These are phyloP conservation scores for Iphiclides podalirius DNA, from an alignment of 2,888 invertebrate genomes.

Conservation along the genomic window DNA sequence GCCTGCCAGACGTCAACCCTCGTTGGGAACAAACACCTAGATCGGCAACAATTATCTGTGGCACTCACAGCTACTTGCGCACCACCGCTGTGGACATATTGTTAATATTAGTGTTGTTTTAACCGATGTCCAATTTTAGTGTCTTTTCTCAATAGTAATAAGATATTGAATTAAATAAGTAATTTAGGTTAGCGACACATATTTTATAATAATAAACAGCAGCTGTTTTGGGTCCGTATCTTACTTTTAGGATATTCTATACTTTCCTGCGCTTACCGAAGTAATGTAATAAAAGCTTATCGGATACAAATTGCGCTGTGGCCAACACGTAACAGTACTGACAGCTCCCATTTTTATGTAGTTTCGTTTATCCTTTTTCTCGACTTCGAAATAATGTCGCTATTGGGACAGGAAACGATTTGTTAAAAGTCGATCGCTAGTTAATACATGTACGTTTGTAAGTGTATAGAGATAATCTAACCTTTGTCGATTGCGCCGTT, in stretches of 20 bases:
- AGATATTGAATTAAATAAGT: too few relatives aligned
- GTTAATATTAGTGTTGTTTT: too few relatives aligned
- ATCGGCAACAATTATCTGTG: too few relatives aligned
- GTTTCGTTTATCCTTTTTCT: constrained; percentile 3
- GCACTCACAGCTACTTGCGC: too few relatives aligned
- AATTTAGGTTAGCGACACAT: too few relatives aligned
- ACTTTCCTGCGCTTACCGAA: background rate
- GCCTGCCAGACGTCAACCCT: too few relatives aligned
- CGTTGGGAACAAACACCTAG: too few relatives aligned
- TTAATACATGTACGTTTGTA: constrained; percentile 54
- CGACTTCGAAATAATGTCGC: constrained; percentile 46
- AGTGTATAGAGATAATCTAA: too few relatives aligned
- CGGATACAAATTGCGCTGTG: background rate
- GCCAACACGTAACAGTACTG: background rate
- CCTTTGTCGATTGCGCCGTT: constrained; percentile 42
- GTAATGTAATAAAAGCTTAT: background rate
- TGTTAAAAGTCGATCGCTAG: constrained; percentile 65
- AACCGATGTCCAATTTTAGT: too few relatives aligned
- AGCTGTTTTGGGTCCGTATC: constrained; percentile 21
- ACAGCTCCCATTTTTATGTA: constrained; percentile 10
- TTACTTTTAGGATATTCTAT: background rate
- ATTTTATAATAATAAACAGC: too few relatives aligned
- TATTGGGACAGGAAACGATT: constrained; percentile 64
- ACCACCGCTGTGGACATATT: too few relatives aligned
- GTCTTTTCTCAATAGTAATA: too few relatives aligned